Conservation (phyloP, 2,797 vertebrate genomes). For the Oreochromis mossambicus region DNA sequence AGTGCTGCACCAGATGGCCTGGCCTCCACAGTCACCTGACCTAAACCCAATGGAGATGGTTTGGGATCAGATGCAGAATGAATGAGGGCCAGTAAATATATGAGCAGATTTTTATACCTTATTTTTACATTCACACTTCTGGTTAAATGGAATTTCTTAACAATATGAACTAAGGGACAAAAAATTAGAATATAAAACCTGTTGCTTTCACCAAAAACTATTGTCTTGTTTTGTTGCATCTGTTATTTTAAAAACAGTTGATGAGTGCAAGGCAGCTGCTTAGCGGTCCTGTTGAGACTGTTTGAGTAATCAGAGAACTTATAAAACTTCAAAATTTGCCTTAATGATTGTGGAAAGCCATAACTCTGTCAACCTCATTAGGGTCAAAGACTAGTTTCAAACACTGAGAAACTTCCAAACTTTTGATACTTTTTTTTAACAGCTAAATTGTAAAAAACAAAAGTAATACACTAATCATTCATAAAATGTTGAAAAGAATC, state of each 20-base stretch:
- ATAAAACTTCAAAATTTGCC: neutral
- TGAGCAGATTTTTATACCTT: neutral
- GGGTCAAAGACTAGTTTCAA: neutral
- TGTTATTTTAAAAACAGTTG: neutral
- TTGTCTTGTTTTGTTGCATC: neutral
- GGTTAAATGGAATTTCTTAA: neutral
- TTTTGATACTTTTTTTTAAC: neutral
- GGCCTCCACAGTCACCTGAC: neutral
- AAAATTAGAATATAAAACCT: neutral
- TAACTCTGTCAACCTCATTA: neutral
- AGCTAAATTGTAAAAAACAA: neutral
- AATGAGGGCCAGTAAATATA: neutral
- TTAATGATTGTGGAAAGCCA: neutral
- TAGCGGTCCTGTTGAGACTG: neutral
- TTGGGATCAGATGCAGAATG: neutral
- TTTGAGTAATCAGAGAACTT: neutral
- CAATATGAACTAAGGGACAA: neutral
- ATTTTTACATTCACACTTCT: neutral
- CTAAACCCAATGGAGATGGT: neutral
- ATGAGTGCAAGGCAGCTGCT: neutral
- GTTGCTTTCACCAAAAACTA: neutral
- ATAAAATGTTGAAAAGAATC: neutral
- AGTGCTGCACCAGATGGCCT: neutral
- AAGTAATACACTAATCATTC: neutral
- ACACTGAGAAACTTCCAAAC: neutral